These are phyloP conservation scores for Panagrolaimus sp. DNA, from an alignment of 1,140 invertebrate species.

Conservation along the genomic window DNA sequence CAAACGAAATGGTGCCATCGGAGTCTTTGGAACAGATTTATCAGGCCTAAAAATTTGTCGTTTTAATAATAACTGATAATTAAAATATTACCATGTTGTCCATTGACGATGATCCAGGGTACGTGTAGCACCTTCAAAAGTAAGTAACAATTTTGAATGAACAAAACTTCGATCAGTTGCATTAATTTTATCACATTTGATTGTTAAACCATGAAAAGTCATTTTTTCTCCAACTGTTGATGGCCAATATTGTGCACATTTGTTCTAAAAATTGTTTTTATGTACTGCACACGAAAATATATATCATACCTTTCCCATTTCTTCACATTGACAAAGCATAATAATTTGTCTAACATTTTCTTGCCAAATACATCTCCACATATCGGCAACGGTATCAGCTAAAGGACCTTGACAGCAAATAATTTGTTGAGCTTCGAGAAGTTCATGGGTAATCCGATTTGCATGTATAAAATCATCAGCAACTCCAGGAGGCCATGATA, in stretches of 20 bases:
- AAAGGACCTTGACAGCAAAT: conserved; percentile 64
- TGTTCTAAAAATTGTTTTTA: not conserved
- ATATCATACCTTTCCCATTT: conserved; percentile 46
- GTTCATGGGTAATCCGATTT: conserved; percentile 25
- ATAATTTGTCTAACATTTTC: conserved; percentile 60
- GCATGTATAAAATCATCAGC: conserved; percentile 33
- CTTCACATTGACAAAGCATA: conserved; percentile 61
- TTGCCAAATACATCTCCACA: conserved; percentile 63
- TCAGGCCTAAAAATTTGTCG: not conserved
- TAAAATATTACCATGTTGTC: not conserved
- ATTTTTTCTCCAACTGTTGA: not conserved
- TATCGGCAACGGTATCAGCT: conserved; percentile 60
- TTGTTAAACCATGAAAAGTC: not conserved
- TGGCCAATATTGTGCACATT: conserved; percentile 7
- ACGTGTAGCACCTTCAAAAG: not conserved
- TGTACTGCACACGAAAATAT: too few species aligned
- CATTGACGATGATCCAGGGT: not conserved
- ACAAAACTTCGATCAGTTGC: conserved; percentile 2
- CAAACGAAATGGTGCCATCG: conserved; percentile 12
- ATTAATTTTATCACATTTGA: conserved; percentile 1
- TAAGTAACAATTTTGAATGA: not conserved
- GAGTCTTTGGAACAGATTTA: conserved; percentile 8
- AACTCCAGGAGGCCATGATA: conserved; percentile 20
- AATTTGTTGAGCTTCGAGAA: not conserved
- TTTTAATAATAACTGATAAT: too few species aligned